Conservation (phyloP, 1,140 invertebrate genomes). For the Sitobion miscanthi region DNA sequence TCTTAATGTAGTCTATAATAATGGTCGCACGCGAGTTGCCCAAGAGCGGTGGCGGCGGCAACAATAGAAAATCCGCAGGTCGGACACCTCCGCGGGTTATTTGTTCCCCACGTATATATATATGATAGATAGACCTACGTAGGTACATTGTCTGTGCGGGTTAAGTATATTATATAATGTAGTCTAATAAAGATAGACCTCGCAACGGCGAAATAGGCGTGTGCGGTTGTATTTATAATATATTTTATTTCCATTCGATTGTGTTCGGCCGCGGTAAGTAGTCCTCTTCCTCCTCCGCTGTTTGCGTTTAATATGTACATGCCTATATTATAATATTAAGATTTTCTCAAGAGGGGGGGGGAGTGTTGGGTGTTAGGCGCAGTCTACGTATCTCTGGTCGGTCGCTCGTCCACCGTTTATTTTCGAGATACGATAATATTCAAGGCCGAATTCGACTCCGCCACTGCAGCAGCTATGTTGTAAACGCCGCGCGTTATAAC, state of each 20-base stretch:
- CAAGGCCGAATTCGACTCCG: not conserved
- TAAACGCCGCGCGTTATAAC: not conserved
- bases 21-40: not conserved
- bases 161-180: not conserved
- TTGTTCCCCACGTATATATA: not conserved
- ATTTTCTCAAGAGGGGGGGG: not conserved
- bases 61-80: slow-evolving; percentile 32
- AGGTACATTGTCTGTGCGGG: not conserved
- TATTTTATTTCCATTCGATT: not conserved
- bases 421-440: not conserved
- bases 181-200: not conserved
- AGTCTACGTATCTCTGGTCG: not conserved
- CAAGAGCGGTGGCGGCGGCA: not conserved
- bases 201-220: not conserved
- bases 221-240: not conserved
- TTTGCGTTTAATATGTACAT: not conserved
- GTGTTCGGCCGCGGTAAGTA: not conserved
- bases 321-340: not conserved
- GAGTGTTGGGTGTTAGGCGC: not conserved
- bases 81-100: slow-evolving; percentile 50
- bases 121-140: not conserved
- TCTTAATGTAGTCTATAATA: slow-evolving; percentile 39
- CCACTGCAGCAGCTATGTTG: not conserved
- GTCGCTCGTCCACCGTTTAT: not conserved
- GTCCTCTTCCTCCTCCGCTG: not conserved